phyloP scores from a whole-genome alignment of 1,140 invertebrate genomes.

The Geopemphigus sp. region DNA sequence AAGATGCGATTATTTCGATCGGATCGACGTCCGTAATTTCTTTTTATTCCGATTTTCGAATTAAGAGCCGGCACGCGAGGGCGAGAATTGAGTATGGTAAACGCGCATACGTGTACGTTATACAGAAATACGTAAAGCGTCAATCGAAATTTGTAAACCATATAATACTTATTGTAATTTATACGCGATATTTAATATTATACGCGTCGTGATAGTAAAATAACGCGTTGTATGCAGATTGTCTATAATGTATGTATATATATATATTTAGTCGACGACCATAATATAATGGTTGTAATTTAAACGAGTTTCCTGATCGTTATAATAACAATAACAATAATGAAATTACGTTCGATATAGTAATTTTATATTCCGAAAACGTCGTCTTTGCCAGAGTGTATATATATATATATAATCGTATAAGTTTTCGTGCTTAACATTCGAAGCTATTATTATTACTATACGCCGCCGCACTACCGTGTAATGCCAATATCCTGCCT shows the following conservation, averaged over 20 bases:
- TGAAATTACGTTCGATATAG: background rate
- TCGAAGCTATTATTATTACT: background rate
- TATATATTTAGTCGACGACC: no score
- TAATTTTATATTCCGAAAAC: background rate
- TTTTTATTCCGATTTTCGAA: no score
- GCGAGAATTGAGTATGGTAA: no score
- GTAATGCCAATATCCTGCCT: background rate
- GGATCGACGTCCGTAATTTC: no score
- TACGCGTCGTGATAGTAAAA: background rate
- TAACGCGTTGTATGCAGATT: background rate
- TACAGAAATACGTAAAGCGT: no score
- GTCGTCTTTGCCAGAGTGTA: background rate
- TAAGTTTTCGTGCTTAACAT: background rate
- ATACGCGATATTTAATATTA: background rate
- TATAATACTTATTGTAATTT: no score
- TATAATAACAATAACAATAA: slow-evolving; percentile 1
- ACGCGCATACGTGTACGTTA: no score
- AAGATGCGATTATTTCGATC: no score
- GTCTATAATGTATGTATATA: no score
- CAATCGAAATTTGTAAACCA: no score
- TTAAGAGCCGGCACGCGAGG: no score
- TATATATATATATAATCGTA: background rate
- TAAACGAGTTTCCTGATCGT: background rate
- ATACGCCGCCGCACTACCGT: background rate
- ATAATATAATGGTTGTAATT: background rate